Conservation (phyloP, 2,888 invertebrate species). For the Athalia rosae region DNA sequence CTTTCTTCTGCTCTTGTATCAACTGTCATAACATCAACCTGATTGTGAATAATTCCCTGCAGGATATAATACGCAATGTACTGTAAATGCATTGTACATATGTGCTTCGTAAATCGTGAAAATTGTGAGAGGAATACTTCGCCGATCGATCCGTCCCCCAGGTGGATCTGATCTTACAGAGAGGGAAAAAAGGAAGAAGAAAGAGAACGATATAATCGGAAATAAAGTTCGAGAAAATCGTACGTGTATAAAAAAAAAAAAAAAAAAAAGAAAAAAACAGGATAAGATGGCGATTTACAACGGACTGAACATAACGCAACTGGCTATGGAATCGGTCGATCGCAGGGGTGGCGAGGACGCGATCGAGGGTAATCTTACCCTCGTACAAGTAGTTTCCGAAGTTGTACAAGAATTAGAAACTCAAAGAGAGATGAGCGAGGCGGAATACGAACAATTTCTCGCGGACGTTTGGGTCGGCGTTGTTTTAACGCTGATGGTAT, state of each 20-base stretch:
- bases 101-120: too few species aligned
- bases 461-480: conserved; percentile 81
- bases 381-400: conserved; percentile 47
- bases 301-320: conserved; percentile 36
- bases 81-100: too few species aligned
- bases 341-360: conserved; percentile 28
- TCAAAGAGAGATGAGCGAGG: conserved; percentile 62
- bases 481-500: conserved; percentile 77
- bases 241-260: not conserved
- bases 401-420: conserved; percentile 46
- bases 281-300: conserved; percentile 13
- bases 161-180: too few species aligned
- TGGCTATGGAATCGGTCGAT: conserved; percentile 38
- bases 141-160: too few species aligned
- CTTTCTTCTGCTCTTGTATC: not conserved
- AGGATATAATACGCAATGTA: too few species aligned
- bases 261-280: not conserved
- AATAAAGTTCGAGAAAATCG: not conserved
- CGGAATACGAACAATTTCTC: conserved; percentile 76
- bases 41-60: too few species aligned
- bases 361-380: conserved; percentile 37
- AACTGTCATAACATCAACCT: conserved; percentile 13
- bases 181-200: too few species aligned
- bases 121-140: too few species aligned
- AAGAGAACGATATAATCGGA: too few species aligned